These are phyloP conservation scores for Forbesichthys agassizii DNA, from an alignment of 2,113 vertebrate species.

Conservation along the genomic window DNA sequence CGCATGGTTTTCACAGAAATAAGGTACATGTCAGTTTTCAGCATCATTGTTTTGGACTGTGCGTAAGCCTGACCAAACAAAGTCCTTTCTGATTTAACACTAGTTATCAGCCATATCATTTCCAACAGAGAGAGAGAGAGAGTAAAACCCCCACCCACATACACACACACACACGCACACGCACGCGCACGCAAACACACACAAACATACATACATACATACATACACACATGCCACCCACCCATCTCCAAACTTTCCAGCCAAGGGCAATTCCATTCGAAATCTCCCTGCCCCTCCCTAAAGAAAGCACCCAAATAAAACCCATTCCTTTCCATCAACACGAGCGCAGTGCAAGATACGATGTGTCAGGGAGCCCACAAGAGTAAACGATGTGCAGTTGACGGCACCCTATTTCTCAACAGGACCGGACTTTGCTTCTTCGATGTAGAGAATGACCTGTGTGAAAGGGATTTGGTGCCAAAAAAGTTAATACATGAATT, in stretches of 20 bases:
- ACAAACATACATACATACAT: too few relatives aligned
- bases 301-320: conserved; percentile 43
- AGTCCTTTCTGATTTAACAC: background rate
- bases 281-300: conserved; percentile 51
- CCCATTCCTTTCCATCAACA: conserved; percentile 31
- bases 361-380: conserved; percentile 14
- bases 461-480: background rate
- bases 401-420: background rate
- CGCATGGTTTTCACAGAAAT: too few relatives aligned
- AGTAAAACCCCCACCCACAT: background rate
- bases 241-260: conserved; percentile 22
- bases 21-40: too few relatives aligned
- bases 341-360: background rate
- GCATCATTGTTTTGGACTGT: conserved; percentile 7
- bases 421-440: background rate
- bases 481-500: background rate
- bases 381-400: background rate
- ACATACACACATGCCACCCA: background rate
- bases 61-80: conserved; percentile 28
- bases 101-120: conserved; percentile 18
- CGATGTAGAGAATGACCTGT: background rate
- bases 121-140: conserved; percentile 34
- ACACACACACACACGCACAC: background rate
- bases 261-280: conserved; percentile 31
- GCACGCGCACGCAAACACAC: background rate